These are phyloP conservation scores for Pegoplata infirma DNA, from an alignment of 2,888 invertebrate genomes.

Conservation along the genomic window DNA sequence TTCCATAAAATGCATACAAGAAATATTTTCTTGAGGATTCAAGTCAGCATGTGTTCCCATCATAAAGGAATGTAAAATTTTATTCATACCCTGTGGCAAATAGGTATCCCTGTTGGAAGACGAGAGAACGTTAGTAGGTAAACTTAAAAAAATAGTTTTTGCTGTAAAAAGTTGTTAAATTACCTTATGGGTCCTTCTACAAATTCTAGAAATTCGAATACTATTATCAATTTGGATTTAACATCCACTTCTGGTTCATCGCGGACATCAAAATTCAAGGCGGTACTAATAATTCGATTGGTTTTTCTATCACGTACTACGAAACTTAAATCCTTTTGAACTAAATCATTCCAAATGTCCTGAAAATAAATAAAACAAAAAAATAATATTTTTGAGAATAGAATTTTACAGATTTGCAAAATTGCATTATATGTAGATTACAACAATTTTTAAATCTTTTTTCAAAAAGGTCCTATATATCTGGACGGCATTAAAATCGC, in stretches of 20 bases:
- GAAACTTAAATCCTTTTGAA: conserved; percentile 87
- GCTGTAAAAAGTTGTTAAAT: conserved; percentile 11
- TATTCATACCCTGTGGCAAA: conserved; percentile 83
- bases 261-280: conserved; percentile 89
- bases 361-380: conserved; percentile 43
- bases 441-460: no score
- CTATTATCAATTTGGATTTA: conserved; percentile 83
- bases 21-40: conserved; percentile 86
- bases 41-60: conserved; percentile 87
- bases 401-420: no score
- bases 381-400: background rate
- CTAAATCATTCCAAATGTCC: conserved; percentile 84
- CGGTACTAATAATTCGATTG: conserved; percentile 82
- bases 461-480: no score
- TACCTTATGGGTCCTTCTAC: conserved; percentile 87
- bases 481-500: no score
- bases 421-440: no score
- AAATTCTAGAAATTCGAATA: conserved; percentile 88
- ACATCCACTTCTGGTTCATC: conserved; percentile 88
- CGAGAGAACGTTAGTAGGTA: background rate
- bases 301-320: conserved; percentile 81
- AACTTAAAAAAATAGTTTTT: background rate
- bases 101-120: conserved; percentile 78
- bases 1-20: conserved; percentile 88
- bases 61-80: conserved; percentile 91